A percentile compares a stretch with the other conserved stretches of the same genome.
Evolutionary conservation across 2,888 invertebrate genomes (phyloP).

Genomic region (Xanthostigma xanthostigma): DNA sequence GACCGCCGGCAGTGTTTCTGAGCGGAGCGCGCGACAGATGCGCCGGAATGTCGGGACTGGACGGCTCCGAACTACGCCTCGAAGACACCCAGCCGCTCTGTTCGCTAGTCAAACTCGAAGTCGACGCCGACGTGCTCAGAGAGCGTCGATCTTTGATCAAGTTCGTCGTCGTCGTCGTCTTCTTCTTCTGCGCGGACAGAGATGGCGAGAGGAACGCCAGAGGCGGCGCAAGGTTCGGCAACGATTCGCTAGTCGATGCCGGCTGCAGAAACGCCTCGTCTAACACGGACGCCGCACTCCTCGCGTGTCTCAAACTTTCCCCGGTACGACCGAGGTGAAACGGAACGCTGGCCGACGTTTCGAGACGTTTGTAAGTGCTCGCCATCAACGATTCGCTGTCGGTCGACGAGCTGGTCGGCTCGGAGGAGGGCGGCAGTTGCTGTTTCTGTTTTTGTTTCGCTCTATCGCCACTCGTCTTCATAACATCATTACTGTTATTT

Average conservation of each 20-base stretch:
- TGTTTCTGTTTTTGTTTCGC: not conserved
- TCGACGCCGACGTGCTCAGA: slow-evolving; percentile 33
- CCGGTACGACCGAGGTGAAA: slow-evolving; percentile 38
- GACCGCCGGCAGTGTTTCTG: not conserved
- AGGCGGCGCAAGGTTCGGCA: slow-evolving; percentile 52
- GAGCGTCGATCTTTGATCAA: slow-evolving; percentile 1
- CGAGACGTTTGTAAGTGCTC: slow-evolving; percentile 28
- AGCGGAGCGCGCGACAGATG: not conserved
- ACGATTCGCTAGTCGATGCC: slow-evolving; percentile 40
- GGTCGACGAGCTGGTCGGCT: slow-evolving; percentile 20
- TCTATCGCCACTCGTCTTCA: too few species aligned
- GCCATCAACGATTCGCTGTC: slow-evolving; percentile 17
- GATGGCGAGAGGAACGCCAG: slow-evolving; percentile 12
- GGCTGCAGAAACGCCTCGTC: slow-evolving; percentile 34
- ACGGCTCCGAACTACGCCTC: slow-evolving; percentile 48
- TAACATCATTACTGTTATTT: too few species aligned
- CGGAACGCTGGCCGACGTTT: slow-evolving; percentile 48
- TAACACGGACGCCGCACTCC: slow-evolving; percentile 39
- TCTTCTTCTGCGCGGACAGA: slow-evolving; percentile 25
- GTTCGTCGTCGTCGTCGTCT: slow-evolving; percentile 7
- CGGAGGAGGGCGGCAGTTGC: not conserved
- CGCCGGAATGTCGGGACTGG: slow-evolving; percentile 37
- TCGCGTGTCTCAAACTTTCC: slow-evolving; percentile 36
- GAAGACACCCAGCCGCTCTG: slow-evolving; percentile 83
- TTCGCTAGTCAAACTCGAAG: slow-evolving; percentile 56